Evolutionary conservation across 2,113 vertebrate species (phyloP).

Genomic region (Pyxicephalus adspersus): DNA sequence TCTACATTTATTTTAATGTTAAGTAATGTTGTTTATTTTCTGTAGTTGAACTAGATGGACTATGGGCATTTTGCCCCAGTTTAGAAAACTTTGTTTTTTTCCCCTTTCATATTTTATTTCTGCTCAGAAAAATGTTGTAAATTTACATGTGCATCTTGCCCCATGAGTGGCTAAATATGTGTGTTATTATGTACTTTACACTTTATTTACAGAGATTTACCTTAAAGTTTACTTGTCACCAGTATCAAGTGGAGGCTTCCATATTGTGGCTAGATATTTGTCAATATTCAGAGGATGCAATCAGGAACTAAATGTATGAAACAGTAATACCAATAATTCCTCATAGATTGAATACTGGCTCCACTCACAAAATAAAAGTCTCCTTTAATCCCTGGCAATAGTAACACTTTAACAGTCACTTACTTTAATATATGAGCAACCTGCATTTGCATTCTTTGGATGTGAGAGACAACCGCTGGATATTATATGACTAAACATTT

Average conservation of each 20-base stretch:
- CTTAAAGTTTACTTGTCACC: neutral
- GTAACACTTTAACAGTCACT: slow-evolving; percentile 25
- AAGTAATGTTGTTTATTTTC: neutral
- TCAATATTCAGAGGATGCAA: too few relatives aligned
- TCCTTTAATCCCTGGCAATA: too few relatives aligned
- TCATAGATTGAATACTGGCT: too few relatives aligned
- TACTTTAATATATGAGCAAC: slow-evolving; percentile 49
- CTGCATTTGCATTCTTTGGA: slow-evolving; percentile 53
- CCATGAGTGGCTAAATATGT: slow-evolving; percentile 4
- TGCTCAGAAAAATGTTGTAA: neutral
- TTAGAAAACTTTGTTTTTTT: neutral
- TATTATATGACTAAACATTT: slow-evolving; percentile 80
- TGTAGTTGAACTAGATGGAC: neutral
- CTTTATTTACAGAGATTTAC: slow-evolving; percentile 51
- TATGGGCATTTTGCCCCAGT: neutral
- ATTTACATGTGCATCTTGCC: slow-evolving; percentile 8
- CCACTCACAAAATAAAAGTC: too few relatives aligned
- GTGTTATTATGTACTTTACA: slow-evolving; percentile 30
- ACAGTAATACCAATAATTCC: too few relatives aligned
- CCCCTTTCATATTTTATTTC: slow-evolving; percentile 2
- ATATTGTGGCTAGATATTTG: too few relatives aligned
- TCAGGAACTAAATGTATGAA: too few relatives aligned
- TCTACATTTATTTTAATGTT: neutral
- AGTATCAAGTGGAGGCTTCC: too few relatives aligned
- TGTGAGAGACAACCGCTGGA: slow-evolving; percentile 55